Conservation (phyloP, 2,113 vertebrate genomes). For the Tachuris rubrigastra region DNA sequence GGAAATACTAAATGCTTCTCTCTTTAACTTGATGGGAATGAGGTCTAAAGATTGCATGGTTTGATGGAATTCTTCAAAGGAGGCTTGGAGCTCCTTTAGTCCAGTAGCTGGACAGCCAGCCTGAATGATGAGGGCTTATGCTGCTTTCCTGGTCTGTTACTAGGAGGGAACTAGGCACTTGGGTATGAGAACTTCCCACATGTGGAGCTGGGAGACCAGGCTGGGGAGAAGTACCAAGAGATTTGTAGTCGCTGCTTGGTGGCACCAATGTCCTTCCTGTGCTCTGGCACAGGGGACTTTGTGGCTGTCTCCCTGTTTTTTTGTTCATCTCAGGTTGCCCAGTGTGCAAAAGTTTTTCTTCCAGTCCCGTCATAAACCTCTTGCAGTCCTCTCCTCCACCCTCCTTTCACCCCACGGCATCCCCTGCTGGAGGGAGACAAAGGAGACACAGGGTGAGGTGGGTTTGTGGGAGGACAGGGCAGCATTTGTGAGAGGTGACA, state of each 20-base stretch:
- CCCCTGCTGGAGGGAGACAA: background rate
- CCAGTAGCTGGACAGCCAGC: background rate
- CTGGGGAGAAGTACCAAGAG: background rate
- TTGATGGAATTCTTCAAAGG: background rate
- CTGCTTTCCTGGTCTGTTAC: background rate
- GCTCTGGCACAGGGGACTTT: background rate
- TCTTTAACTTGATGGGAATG: background rate
- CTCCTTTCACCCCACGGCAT: rapidly evolving
- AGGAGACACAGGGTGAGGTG: background rate
- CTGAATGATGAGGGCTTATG: background rate
- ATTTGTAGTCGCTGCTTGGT: background rate
- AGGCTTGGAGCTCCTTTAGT: background rate
- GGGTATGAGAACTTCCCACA: background rate
- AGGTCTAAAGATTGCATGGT: background rate
- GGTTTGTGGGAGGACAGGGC: background rate
- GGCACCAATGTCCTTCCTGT: background rate
- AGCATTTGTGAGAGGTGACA: background rate
- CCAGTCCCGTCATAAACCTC: background rate
- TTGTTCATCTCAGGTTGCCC: background rate
- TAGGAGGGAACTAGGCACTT: background rate
- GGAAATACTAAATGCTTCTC: background rate
- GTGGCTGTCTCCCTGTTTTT: background rate
- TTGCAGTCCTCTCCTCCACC: rapidly evolving
- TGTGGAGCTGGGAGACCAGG: background rate
- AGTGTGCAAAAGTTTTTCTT: background rate